phyloP scores from a whole-genome alignment of 2,888 invertebrate genomes.

The Rhaphigaster nebulosa region DNA sequence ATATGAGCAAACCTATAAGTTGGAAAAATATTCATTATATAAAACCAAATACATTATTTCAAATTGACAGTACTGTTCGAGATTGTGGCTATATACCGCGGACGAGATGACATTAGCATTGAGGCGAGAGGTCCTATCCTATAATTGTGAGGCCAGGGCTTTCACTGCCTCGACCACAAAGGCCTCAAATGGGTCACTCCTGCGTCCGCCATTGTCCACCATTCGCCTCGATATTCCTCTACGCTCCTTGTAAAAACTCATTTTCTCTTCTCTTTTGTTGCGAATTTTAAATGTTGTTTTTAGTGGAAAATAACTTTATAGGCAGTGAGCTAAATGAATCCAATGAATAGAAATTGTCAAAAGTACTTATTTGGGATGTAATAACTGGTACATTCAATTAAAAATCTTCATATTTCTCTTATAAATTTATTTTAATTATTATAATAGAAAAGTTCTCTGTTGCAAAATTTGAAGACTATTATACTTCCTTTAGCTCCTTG shows the following conservation, averaged over 20 bases:
- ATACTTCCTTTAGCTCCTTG: not conserved
- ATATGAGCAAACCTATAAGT: too few relatives aligned
- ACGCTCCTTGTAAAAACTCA: not conserved
- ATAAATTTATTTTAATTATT: too few relatives aligned
- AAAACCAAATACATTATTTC: not conserved
- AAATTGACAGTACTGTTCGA: not conserved
- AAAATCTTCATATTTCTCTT: too few relatives aligned
- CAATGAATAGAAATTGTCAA: not conserved
- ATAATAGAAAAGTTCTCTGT: too few relatives aligned
- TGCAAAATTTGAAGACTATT: too few relatives aligned
- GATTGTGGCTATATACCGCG: too few relatives aligned
- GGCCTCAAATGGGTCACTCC: not conserved
- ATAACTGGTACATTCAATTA: too few relatives aligned
- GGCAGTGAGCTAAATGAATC: not conserved
- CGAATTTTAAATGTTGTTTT: constrained; percentile 11
- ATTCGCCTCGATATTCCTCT: not conserved
- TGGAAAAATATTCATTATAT: not conserved
- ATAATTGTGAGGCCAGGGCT: not conserved
- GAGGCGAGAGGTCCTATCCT: not conserved
- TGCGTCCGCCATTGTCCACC: not conserved
- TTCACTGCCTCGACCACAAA: not conserved
- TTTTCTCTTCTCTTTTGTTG: constrained; percentile 9
- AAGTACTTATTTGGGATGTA: not conserved
- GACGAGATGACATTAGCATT: not conserved
- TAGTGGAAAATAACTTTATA: constrained; percentile 16